Percentiles rank a stretch among this genome's conserved stretches.
phyloP scores from a whole-genome alignment of 2,113 vertebrate genomes.

The Semicossyphus pulcher region DNA sequence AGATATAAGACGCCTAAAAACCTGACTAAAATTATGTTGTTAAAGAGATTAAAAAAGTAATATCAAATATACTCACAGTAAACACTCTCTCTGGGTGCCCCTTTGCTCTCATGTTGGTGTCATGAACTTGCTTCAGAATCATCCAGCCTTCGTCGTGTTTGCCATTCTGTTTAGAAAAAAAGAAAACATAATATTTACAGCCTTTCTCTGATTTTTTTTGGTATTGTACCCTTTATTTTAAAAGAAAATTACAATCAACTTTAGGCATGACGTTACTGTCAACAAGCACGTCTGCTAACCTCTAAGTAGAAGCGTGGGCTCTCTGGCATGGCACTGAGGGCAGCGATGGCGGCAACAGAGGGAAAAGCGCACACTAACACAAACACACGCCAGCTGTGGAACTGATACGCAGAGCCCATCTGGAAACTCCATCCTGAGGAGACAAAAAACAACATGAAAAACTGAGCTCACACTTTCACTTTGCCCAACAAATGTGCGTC shows the following conservation, averaged over 20 bases:
- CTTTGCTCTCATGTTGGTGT: slow-evolving; percentile 98
- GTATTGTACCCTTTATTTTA: not conserved
- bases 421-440: slow-evolving; percentile 96
- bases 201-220: too few species aligned
- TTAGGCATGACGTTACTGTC: too few species aligned
- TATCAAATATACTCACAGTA: slow-evolving; percentile 86
- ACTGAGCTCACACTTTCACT: slow-evolving; percentile 13
- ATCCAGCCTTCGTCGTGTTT: slow-evolving; percentile 99
- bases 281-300: slow-evolving; percentile 79
- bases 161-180: slow-evolving; percentile 86
- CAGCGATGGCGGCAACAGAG: slow-evolving; percentile 93
- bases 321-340: slow-evolving; percentile 94
- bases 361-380: slow-evolving; percentile 96
- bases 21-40: too few species aligned
- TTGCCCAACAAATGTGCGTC: not conserved
- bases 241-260: too few species aligned
- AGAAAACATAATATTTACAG: not conserved
- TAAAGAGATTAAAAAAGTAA: too few species aligned
- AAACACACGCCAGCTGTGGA: slow-evolving; percentile 99
- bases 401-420: slow-evolving; percentile 98
- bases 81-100: slow-evolving; percentile 95
- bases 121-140: slow-evolving; percentile 97
- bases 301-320: slow-evolving; percentile 97
- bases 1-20: too few species aligned
- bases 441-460: not conserved